A percentile compares a stretch with the other conserved stretches of the same genome.
These are phyloP conservation scores for Apeira syringaria DNA, from an alignment of 2,888 invertebrate species.

Conservation along the genomic window DNA sequence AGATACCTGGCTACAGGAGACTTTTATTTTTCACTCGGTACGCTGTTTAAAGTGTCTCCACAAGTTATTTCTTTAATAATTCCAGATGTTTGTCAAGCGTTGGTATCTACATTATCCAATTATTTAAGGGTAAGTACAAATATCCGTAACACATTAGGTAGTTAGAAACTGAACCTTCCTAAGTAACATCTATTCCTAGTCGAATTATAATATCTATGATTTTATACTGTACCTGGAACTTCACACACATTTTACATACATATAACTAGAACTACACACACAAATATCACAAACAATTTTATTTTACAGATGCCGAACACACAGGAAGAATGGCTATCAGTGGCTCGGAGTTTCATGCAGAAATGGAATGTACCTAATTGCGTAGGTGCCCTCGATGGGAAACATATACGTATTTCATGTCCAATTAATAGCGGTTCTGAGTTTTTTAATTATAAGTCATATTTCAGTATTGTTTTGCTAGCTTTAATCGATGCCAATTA, in stretches of 20 bases:
- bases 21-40: conserved; percentile 28
- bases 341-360: too few relatives aligned
- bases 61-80: conserved; percentile 27
- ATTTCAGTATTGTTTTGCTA: too few relatives aligned
- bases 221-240: conserved; percentile 29
- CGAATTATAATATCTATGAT: conserved; percentile 30
- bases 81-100: conserved; percentile 27
- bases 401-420: too few relatives aligned
- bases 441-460: too few relatives aligned
- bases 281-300: conserved; percentile 27
- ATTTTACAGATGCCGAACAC: too few relatives aligned
- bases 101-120: conserved; percentile 27
- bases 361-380: too few relatives aligned
- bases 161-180: conserved; percentile 24
- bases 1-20: conserved; percentile 29
- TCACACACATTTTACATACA: conserved; percentile 29
- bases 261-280: conserved; percentile 27
- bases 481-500: too few relatives aligned
- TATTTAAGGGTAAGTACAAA: conserved; percentile 28
- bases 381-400: too few relatives aligned
- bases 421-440: too few relatives aligned
- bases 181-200: conserved; percentile 27
- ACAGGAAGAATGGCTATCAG: too few relatives aligned
- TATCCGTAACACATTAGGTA: conserved; percentile 25
- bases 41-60: conserved; percentile 29